Percentiles rank a stretch among this genome's conserved stretches.
Evolutionary conservation across 2,888 invertebrate genomes (phyloP).

Genomic region (Idaea aversata): DNA sequence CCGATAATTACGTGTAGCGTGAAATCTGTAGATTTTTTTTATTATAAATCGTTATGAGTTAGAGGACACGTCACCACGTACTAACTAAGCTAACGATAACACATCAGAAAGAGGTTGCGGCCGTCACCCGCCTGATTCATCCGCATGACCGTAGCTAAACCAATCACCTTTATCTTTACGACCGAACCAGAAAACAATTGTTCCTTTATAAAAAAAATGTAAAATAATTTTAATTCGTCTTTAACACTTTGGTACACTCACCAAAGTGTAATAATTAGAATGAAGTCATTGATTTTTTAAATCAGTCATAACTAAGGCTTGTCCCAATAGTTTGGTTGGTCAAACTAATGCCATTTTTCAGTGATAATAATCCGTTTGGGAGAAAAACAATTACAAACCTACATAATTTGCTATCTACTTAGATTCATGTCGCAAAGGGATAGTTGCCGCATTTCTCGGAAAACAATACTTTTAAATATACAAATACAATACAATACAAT

Average conservation of each 20-base stretch:
- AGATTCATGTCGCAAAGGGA: too few relatives aligned
- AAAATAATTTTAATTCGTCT: not conserved
- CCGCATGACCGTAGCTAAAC: conserved; percentile 52
- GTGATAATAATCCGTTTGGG: too few relatives aligned
- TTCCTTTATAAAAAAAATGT: conserved; percentile 15
- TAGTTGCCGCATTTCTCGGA: too few relatives aligned
- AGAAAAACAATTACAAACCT: too few relatives aligned
- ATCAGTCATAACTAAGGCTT: too few relatives aligned
- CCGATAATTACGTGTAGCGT: too few relatives aligned
- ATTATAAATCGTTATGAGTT: not conserved
- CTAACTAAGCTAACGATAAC: not conserved
- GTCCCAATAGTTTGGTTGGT: too few relatives aligned
- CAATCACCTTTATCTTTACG: conserved; percentile 74
- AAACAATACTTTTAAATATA: too few relatives aligned
- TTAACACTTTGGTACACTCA: not conserved
- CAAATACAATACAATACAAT: too few relatives aligned
- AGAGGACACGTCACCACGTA: not conserved
- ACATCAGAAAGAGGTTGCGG: not conserved
- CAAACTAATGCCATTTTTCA: too few relatives aligned
- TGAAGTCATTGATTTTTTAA: not conserved
- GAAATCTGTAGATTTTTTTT: too few relatives aligned
- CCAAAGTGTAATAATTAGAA: not conserved
- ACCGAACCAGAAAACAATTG: conserved; percentile 52
- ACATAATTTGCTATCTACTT: too few relatives aligned
- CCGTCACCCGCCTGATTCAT: conserved; percentile 31